Percentiles rank a stretch among this genome's conserved stretches.
phyloP scores from a whole-genome alignment of 2,113 vertebrate genomes.

The Promerops cafer region DNA sequence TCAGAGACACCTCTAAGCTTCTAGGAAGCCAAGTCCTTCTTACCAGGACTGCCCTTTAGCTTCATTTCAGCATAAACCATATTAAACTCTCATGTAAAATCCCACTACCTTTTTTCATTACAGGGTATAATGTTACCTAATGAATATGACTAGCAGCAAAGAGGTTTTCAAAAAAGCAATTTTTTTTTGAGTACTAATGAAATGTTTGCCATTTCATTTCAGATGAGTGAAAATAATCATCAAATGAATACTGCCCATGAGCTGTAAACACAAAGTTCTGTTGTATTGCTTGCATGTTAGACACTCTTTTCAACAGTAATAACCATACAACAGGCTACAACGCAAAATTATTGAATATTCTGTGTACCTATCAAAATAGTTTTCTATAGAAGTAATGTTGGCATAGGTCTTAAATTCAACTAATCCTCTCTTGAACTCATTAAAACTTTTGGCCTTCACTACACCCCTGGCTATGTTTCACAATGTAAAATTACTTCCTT shows the following conservation, averaged over 20 bases:
- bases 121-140: background rate
- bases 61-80: background rate
- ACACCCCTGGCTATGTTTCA: background rate
- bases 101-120: background rate
- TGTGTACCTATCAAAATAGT: background rate
- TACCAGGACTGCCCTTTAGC: background rate
- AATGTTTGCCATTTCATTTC: background rate
- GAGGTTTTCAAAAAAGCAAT: background rate
- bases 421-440: background rate
- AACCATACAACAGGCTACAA: background rate
- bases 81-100: background rate
- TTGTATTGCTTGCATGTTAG: background rate
- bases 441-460: background rate
- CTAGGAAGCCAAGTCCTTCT: background rate
- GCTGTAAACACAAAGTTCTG: background rate
- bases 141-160: background rate
- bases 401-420: background rate
- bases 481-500: background rate
- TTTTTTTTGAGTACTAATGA: background rate
- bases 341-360: background rate
- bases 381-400: background rate
- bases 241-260: background rate
- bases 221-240: background rate
- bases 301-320: background rate
- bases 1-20: background rate